Evolutionary conservation across 1,140 invertebrate species (phyloP), one percentile per base, ranked within the genome.

Genomic region (Ceratina australensis): DNA sequence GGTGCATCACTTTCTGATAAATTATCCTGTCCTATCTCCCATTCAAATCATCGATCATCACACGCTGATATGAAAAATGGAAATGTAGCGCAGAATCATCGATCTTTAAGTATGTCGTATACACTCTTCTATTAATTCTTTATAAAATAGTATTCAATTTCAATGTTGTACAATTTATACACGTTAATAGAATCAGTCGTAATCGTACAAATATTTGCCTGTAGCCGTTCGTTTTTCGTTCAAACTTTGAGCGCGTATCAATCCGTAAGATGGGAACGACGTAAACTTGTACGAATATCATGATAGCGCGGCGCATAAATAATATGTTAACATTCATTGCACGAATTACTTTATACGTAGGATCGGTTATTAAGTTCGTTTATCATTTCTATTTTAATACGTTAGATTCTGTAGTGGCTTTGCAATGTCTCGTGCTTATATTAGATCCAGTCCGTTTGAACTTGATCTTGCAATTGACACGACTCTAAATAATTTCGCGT

Each of bases 1-100:
- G 89, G 89, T 90, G 88, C 85, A 86, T 73, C 65, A 84, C 81
- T 84, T 82, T 80, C 64, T 85, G 60, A 68, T 84, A 60, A 54
- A 65, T 84, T 76, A 68, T 33, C 28, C n/a, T 65, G 24, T 54
- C 77, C 10, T 15, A 22, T 61, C 26, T 68, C 52, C 50, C 71
- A 69, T 83, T 61, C 16, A 66, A 61, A 72, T 72, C 72, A 65
- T 79, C 56, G 57, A 75, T 76, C 56, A 49, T 68, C 56, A 68
- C n/a, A 67, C 16, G 47, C 42, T 47, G 61, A 72, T 69, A 54
- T 18, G 49, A 71, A 72, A 63, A 61, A 52, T 28, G 76, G 69
- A 78, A 52, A 72, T 22, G 33, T 78, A 72, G 68, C 26, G 76
- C 60, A 26, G 68, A 72, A 28, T 49, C 68, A 65, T 0, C 67